Conservation (phyloP, 2,113 vertebrate genomes). For the Prunella fulvescens region DNA sequence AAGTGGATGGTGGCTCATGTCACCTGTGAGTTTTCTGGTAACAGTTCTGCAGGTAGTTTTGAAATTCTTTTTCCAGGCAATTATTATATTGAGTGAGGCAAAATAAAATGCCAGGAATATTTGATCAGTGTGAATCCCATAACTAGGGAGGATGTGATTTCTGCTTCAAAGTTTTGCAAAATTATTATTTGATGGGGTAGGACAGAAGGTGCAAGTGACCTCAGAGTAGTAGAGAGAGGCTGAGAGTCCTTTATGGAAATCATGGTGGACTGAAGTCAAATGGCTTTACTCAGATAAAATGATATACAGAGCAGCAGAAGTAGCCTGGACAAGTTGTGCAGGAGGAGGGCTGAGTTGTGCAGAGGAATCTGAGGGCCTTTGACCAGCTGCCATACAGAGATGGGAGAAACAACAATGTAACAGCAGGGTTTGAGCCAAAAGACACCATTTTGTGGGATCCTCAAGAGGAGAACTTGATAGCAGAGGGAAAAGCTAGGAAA, state of each 20-base stretch:
- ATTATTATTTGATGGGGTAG: not conserved
- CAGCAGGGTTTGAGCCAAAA: not conserved
- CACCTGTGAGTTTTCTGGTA: not conserved
- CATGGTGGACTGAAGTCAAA: not conserved
- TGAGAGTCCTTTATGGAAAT: not conserved
- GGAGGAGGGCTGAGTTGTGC: not conserved
- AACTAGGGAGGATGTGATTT: not conserved
- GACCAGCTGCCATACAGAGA: not conserved
- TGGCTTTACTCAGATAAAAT: not conserved
- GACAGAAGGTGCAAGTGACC: not conserved
- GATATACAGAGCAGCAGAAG: not conserved
- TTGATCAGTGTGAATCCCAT: not conserved
- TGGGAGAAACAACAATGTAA: not conserved
- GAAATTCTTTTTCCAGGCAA: not conserved
- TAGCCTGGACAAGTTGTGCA: not conserved
- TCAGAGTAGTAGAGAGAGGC: not conserved
- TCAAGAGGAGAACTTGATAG: not conserved
- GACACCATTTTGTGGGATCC: not conserved
- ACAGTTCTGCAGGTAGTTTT: not conserved
- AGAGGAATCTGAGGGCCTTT: not conserved
- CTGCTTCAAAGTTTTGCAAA: not conserved
- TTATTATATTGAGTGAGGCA: not conserved
- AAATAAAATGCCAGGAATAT: not conserved
- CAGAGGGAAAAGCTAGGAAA: not conserved
- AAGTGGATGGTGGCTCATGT: not conserved